phyloP scores from a whole-genome alignment of 2,888 invertebrate genomes.

The Cheilosia soror region DNA sequence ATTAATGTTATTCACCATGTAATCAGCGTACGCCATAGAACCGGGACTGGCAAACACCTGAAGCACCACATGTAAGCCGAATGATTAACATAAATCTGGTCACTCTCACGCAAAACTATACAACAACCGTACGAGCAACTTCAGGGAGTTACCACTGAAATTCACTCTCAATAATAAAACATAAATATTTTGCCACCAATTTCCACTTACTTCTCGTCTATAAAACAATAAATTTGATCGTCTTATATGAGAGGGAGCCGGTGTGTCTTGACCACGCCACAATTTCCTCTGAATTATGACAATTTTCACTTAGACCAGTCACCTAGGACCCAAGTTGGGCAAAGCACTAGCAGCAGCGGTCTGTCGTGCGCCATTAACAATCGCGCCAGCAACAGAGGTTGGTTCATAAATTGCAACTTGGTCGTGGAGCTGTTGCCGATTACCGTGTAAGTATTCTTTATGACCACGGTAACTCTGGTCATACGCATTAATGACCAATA shows the following conservation, averaged over 20 bases:
- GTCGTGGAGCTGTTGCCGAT: constrained; percentile 71
- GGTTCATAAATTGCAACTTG: not conserved
- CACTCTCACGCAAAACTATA: constrained; percentile 11
- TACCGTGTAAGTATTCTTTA: constrained; percentile 74
- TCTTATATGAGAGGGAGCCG: constrained; percentile 41
- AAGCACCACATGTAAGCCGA: constrained; percentile 25
- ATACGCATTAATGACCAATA: constrained; percentile 73
- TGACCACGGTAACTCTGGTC: constrained; percentile 70
- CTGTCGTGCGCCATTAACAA: constrained; percentile 37
- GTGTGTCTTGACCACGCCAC: constrained; percentile 51
- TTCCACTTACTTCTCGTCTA: constrained; percentile 47
- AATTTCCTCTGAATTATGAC: constrained; percentile 67
- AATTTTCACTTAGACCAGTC: constrained; percentile 72
- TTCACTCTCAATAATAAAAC: constrained; percentile 60
- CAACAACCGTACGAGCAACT: not conserved
- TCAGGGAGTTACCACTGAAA: constrained; percentile 38
- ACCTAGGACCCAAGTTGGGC: constrained; percentile 60
- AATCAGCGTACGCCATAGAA: not conserved
- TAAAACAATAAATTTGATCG: constrained; percentile 57
- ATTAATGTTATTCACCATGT: not conserved
- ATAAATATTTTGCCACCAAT: constrained; percentile 73
- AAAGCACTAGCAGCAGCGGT: not conserved
- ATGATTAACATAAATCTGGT: constrained; percentile 40
- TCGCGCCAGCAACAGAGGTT: constrained; percentile 12
- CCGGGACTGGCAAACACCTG: constrained; percentile 9